phyloP scores from a whole-genome alignment of 2,888 invertebrate species.

The Ectemnius cavifrons region DNA sequence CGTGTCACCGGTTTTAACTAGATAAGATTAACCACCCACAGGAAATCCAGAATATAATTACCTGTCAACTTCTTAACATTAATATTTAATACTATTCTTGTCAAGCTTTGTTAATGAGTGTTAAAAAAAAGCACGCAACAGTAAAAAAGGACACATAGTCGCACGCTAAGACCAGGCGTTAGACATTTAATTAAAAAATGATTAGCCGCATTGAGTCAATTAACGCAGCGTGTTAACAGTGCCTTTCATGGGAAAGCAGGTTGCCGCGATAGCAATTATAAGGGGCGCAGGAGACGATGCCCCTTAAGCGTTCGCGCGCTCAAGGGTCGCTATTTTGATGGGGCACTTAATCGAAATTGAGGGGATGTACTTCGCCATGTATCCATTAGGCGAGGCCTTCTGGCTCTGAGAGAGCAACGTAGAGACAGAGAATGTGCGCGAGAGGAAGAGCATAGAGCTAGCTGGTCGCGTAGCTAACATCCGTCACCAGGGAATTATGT shows the following conservation, averaged over 20 bases:
- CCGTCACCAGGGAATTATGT: constrained; percentile 50
- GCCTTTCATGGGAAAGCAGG: neutral
- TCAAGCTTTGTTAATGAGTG: too few relatives aligned
- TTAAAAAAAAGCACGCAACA: too few relatives aligned
- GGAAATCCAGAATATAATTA: too few relatives aligned
- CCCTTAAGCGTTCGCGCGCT: constrained; percentile 41
- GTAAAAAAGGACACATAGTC: too few relatives aligned
- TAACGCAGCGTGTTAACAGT: constrained; percentile 7
- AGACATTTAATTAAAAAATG: neutral
- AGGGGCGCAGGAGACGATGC: constrained; percentile 32
- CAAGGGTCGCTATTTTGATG: constrained; percentile 51
- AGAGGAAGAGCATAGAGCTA: too few relatives aligned
- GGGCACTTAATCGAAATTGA: constrained; percentile 57
- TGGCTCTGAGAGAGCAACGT: neutral
- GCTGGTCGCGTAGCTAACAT: constrained; percentile 8
- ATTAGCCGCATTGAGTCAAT: constrained; percentile 1
- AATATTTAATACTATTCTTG: too few relatives aligned
- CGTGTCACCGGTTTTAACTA: too few relatives aligned
- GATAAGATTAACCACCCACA: too few relatives aligned
- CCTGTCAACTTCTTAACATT: too few relatives aligned
- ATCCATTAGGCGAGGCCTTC: constrained; percentile 40
- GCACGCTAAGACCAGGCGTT: neutral
- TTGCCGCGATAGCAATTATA: constrained; percentile 34
- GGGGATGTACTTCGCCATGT: constrained; percentile 49
- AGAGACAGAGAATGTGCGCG: too few relatives aligned